Evolutionary conservation across 2,797 vertebrate species (phyloP), one percentile per base, ranked within the genome.

Genomic region (Platalea minor): DNA sequence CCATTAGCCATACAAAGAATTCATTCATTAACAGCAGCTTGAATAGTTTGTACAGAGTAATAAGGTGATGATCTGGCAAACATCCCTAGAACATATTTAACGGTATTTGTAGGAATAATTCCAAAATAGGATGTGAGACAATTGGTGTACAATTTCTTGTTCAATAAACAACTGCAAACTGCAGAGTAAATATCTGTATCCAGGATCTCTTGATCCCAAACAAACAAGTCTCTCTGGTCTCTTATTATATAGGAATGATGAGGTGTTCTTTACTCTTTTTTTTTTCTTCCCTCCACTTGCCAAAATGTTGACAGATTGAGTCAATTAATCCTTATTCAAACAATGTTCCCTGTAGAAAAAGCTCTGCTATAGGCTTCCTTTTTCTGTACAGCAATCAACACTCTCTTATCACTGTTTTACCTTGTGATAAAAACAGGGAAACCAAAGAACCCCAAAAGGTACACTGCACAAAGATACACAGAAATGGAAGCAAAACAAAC

Each of bases 301-400:
- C 67, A 89, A 76, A 93, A 83, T 64, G 43, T 90, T 96, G 82
- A 85, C 75, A 72, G 57, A 84, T 68, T 59, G 61, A 90, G 70
- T 79, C 29, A 91, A 85, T 88, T 92, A 90, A 95, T 91, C 85
- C 48, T 89, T 87, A 75, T 61, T 91, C 57, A 97, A 96, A 93
- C 53, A 93, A 85, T 56, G 20, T 73, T 93, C 93, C 60, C 72
- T 45, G 31, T 61, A 68, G 39, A 74, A 81, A 96, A 89, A 35
- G 1, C 28, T 80, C 61, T 77, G 57, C 76, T 76, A 39, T 6
- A 79, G 24, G 25, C 63, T 86, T 95, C 85, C 46, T 84, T 20
- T 85, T 96, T 94, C 65, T 84, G 37, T 75, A 68, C 8, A 63
- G 43, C n/a, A 91, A 33, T 60, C 53, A 60, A 70, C 37, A 74